Evolutionary conservation across 2,797 vertebrate genomes (phyloP).

Genomic region (Coracias cyanogaster): DNA sequence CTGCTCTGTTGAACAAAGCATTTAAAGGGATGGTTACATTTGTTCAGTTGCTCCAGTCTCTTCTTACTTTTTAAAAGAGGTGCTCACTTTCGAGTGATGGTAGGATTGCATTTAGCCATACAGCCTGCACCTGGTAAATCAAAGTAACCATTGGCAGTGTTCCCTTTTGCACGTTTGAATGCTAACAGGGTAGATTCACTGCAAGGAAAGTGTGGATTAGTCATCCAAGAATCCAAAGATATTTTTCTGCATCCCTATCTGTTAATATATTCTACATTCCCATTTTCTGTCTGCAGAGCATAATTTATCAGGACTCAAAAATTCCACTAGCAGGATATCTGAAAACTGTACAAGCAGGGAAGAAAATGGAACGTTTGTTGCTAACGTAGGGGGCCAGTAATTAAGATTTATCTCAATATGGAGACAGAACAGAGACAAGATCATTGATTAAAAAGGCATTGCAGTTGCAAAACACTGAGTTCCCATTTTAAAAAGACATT

Average conservation of each 20-base stretch:
- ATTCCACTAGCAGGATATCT: background rate
- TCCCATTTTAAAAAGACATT: background rate
- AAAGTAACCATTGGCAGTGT: background rate
- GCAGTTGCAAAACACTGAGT: background rate
- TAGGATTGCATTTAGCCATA: slow-evolving; percentile 50
- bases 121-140: background rate
- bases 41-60: background rate
- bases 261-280: background rate
- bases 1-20: background rate
- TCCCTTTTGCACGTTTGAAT: background rate
- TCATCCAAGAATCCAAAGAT: slow-evolving; percentile 9
- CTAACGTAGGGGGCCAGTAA: background rate
- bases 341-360: background rate
- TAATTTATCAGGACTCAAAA: slow-evolving; percentile 10
- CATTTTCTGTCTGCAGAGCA: background rate
- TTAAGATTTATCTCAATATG: slow-evolving; percentile 44
- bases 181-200: slow-evolving; percentile 9
- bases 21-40: background rate
- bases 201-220: slow-evolving; percentile 24
- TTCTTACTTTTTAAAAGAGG: background rate
- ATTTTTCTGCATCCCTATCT: slow-evolving; percentile 28
- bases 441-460: slow-evolving; percentile 11
- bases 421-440: background rate
- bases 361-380: background rate
- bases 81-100: slow-evolving; percentile 23